phyloP scores from a whole-genome alignment of 2,888 invertebrate species.

The Drosophila lutescens region DNA sequence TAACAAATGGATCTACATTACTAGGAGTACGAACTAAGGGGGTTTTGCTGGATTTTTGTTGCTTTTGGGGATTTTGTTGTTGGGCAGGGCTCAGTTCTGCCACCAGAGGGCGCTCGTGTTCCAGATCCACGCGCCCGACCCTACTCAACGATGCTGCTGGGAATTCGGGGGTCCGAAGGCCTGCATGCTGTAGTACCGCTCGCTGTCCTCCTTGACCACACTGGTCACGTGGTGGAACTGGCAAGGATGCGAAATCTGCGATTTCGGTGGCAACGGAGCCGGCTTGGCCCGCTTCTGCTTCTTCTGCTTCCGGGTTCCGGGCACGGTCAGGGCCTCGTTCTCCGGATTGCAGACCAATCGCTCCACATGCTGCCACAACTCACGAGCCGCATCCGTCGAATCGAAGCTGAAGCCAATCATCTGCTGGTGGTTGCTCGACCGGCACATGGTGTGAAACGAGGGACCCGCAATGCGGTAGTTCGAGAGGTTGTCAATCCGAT shows the following conservation, averaged over 20 bases:
- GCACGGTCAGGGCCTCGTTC: constrained; percentile 90
- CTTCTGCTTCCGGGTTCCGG: constrained; percentile 87
- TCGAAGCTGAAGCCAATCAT: constrained; percentile 93
- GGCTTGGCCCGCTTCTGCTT: constrained; percentile 85
- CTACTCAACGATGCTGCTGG: constrained; percentile 81
- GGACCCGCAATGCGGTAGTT: constrained; percentile 89
- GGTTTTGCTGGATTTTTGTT: constrained; percentile 37
- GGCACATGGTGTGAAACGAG: constrained; percentile 92
- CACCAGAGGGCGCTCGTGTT: constrained; percentile 77
- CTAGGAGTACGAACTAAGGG: constrained; percentile 34
- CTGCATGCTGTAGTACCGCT: constrained; percentile 88
- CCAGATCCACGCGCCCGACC: constrained; percentile 76
- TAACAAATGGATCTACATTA: constrained; percentile 56
- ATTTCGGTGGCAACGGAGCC: constrained; percentile 89
- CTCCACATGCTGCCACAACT: constrained; percentile 89
- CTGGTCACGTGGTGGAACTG: constrained; percentile 93
- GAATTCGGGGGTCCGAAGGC: constrained; percentile 85
- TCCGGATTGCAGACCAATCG: constrained; percentile 90
- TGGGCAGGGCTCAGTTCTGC: constrained; percentile 60
- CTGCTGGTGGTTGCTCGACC: constrained; percentile 90
- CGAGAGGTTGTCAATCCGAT: constrained; percentile 91
- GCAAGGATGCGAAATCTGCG: constrained; percentile 93
- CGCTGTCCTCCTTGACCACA: constrained; percentile 88
- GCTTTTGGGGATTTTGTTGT: constrained; percentile 1
- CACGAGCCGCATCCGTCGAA: constrained; percentile 89